A percentile compares a stretch with the other conserved stretches of the same genome.
Evolutionary conservation across 2,113 vertebrate genomes (phyloP).

Genomic region (Dromaius novaehollandiae): DNA sequence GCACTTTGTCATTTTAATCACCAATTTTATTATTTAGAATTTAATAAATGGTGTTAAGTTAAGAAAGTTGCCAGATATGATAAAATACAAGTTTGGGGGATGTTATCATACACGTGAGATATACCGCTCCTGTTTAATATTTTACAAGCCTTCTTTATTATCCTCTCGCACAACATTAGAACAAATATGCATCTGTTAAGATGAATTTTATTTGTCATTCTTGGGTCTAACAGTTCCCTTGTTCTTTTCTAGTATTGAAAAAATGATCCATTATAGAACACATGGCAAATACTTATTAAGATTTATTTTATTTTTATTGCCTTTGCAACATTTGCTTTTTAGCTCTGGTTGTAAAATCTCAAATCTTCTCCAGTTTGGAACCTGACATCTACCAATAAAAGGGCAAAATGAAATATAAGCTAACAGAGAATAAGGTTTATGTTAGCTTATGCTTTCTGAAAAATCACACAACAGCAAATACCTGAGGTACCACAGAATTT

Average conservation of each 20-base stretch:
- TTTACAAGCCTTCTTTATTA: slow-evolving; percentile 62
- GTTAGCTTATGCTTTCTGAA: not conserved
- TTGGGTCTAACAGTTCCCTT: slow-evolving; percentile 26
- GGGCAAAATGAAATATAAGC: slow-evolving; percentile 6
- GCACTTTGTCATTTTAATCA: not conserved
- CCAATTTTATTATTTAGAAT: slow-evolving; percentile 12
- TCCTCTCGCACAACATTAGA: slow-evolving; percentile 21
- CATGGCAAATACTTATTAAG: slow-evolving; percentile 47
- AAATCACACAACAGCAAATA: not conserved
- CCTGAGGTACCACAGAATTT: not conserved
- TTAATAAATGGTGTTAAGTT: slow-evolving; percentile 1
- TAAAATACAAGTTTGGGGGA: slow-evolving; percentile 15
- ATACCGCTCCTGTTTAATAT: slow-evolving; percentile 21
- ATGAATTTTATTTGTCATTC: slow-evolving; percentile 60
- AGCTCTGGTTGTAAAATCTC: slow-evolving; percentile 21
- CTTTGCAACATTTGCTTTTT: slow-evolving; percentile 31
- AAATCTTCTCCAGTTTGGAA: slow-evolving; percentile 29
- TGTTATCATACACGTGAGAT: slow-evolving; percentile 29
- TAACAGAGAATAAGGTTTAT: not conserved
- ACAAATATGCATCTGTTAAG: slow-evolving; percentile 48
- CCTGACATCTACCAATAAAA: slow-evolving; percentile 38
- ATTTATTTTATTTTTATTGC: slow-evolving; percentile 62
- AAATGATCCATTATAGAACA: not conserved
- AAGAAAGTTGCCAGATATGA: not conserved
- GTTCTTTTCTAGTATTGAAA: slow-evolving; percentile 13